These are phyloP conservation scores for Pangasianodon gigas DNA, from an alignment of 2,113 vertebrate species.

Conservation along the genomic window DNA sequence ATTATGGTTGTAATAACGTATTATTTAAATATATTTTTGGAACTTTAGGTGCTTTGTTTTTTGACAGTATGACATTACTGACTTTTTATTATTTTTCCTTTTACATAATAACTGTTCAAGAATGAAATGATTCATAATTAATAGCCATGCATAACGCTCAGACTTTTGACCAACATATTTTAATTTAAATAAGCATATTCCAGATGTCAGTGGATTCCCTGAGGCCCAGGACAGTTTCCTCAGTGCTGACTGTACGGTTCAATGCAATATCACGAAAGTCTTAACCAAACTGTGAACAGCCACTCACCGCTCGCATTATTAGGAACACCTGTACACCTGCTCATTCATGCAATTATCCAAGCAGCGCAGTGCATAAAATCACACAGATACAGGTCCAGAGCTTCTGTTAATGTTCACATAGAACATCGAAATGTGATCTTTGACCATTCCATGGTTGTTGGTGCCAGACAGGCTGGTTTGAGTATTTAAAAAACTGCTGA, in stretches of 20 bases:
- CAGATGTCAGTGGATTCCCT: not conserved
- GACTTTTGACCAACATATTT: not conserved
- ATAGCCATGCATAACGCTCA: not conserved
- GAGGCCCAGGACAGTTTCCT: not conserved
- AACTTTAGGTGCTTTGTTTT: not conserved
- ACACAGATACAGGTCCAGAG: not conserved
- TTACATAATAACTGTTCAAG: not conserved
- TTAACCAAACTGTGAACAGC: not conserved
- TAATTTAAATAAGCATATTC: not conserved
- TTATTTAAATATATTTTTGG: not conserved
- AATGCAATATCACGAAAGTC: not conserved
- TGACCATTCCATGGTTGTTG: too few species aligned
- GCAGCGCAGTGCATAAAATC: not conserved
- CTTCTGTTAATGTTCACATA: too few species aligned
- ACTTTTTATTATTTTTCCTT: not conserved
- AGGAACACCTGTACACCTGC: not conserved
- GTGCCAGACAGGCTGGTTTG: too few species aligned
- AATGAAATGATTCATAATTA: not conserved
- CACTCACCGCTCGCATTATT: not conserved
- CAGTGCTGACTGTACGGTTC: not conserved
- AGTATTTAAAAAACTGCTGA: too few species aligned
- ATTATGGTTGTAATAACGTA: not conserved
- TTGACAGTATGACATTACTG: not conserved
- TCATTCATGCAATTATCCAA: not conserved
- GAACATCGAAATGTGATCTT: too few species aligned